Evolutionary conservation across 1,140 invertebrate species (phyloP).

Genomic region (Protaetia brevitarsis): DNA sequence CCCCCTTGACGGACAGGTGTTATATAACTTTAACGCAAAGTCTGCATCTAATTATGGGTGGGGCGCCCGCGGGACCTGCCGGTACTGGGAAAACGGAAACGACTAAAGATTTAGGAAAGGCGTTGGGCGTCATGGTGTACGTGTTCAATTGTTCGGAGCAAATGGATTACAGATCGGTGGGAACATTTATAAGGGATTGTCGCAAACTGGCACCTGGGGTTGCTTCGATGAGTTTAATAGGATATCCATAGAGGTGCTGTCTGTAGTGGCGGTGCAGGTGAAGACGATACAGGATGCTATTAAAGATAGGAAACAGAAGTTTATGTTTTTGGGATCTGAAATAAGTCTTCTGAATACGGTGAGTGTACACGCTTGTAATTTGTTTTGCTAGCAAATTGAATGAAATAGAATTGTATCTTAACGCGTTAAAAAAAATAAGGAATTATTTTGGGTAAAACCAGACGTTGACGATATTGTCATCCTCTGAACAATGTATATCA

Average conservation of each 20-base stretch:
- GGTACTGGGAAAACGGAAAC: constrained; percentile 92
- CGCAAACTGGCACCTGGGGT: constrained; percentile 92
- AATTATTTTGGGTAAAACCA: no score
- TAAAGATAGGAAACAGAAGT: constrained; percentile 71
- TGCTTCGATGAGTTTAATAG: constrained; percentile 96
- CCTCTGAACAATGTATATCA: no score
- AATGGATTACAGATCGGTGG: constrained; percentile 93
- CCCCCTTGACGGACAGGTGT: constrained; percentile 81
- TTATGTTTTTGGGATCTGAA: constrained; percentile 81
- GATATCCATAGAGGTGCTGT: constrained; percentile 89
- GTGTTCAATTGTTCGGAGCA: constrained; percentile 96
- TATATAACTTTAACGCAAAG: constrained; percentile 89
- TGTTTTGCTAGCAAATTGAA: no score
- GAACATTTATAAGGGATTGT: constrained; percentile 89
- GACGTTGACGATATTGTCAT: no score
- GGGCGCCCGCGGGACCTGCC: constrained; percentile 83
- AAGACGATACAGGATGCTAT: constrained; percentile 82
- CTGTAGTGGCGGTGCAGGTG: constrained; percentile 87
- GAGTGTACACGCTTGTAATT: no score
- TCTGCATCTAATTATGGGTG: constrained; percentile 87
- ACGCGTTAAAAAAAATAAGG: no score
- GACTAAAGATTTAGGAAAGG: constrained; percentile 87
- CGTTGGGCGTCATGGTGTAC: constrained; percentile 90
- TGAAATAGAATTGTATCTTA: no score
- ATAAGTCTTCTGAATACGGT: constrained; percentile 69